Percentiles rank a stretch among this genome's conserved stretches.
These are phyloP conservation scores for Omphaloscelis lunosa DNA, from an alignment of 2,888 invertebrate genomes.

Conservation along the genomic window DNA sequence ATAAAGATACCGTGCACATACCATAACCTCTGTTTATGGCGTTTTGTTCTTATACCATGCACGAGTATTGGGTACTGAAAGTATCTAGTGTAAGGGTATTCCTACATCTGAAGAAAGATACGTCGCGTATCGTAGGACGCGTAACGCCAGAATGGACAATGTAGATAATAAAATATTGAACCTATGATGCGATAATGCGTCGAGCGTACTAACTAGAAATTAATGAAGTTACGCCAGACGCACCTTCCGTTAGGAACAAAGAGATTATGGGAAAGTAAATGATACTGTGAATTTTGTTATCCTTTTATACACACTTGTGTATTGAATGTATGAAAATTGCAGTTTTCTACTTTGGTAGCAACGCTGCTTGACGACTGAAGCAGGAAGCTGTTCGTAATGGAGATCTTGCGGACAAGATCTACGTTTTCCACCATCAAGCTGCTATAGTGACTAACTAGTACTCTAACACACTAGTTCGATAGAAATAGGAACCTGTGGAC, in stretches of 20 bases:
- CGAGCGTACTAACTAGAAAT: too few relatives aligned
- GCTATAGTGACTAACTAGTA: neutral
- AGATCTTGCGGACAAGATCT: neutral
- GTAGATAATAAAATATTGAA: too few relatives aligned
- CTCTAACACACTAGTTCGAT: neutral
- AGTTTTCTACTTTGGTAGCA: too few relatives aligned
- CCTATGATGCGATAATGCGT: too few relatives aligned
- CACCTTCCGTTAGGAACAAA: neutral
- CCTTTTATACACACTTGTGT: too few relatives aligned
- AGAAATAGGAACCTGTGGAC: too few relatives aligned
- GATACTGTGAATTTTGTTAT: neutral
- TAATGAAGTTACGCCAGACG: too few relatives aligned
- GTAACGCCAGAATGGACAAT: too few relatives aligned
- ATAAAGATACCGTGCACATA: conserved; percentile 1
- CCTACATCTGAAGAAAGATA: too few relatives aligned
- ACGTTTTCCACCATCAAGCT: neutral
- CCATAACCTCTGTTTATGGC: neutral
- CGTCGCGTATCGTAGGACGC: too few relatives aligned
- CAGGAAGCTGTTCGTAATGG: neutral
- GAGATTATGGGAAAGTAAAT: neutral
- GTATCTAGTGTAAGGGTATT: too few relatives aligned
- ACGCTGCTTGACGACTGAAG: neutral
- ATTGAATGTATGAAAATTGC: too few relatives aligned
- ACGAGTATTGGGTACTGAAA: neutral
- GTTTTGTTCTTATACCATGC: neutral